A percentile compares a stretch with the other conserved stretches of the same genome.
Evolutionary conservation across 2,888 invertebrate species (phyloP).

Genomic region (Leptinotarsa peninsularis): DNA sequence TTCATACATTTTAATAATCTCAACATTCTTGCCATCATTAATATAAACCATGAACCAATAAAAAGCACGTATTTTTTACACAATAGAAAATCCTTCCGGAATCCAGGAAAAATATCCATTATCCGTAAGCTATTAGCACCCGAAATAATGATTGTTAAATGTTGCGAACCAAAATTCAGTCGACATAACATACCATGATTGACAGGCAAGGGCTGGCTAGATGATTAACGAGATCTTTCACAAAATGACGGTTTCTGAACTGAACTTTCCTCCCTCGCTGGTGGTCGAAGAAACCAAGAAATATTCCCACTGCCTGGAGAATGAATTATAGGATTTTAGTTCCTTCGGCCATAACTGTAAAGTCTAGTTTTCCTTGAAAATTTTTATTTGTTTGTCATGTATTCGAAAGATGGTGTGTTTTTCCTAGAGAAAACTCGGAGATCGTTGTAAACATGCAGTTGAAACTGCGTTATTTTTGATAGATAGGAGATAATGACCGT

Average conservation of each 20-base stretch:
- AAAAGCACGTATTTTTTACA: conserved; percentile 15
- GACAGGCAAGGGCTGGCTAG: conserved; percentile 64
- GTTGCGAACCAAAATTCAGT: conserved; percentile 55
- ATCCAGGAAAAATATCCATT: conserved; percentile 18
- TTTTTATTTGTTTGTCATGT: conserved; percentile 3
- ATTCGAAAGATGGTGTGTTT: conserved; percentile 8
- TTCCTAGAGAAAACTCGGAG: conserved; percentile 33
- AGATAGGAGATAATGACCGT: conserved; percentile 43
- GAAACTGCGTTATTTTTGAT: conserved; percentile 45
- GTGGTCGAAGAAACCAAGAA: background rate
- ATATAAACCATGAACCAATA: background rate
- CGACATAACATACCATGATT: conserved; percentile 63
- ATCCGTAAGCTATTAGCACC: conserved; percentile 21
- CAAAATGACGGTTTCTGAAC: conserved; percentile 66
- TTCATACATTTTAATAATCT: background rate
- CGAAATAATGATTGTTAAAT: conserved; percentile 53
- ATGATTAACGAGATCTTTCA: conserved; percentile 67
- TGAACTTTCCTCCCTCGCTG: conserved; percentile 54
- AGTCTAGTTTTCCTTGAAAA: conserved; percentile 9
- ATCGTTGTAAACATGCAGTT: conserved; percentile 39
- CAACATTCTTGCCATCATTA: background rate
- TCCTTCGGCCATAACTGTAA: background rate
- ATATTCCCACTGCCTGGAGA: background rate
- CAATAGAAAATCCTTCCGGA: conserved; percentile 3
- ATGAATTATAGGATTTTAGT: background rate